A percentile compares a stretch with the other conserved stretches of the same genome.
Evolutionary conservation across 2,888 invertebrate species (phyloP).

Genomic region (Sussaba pulchella): DNA sequence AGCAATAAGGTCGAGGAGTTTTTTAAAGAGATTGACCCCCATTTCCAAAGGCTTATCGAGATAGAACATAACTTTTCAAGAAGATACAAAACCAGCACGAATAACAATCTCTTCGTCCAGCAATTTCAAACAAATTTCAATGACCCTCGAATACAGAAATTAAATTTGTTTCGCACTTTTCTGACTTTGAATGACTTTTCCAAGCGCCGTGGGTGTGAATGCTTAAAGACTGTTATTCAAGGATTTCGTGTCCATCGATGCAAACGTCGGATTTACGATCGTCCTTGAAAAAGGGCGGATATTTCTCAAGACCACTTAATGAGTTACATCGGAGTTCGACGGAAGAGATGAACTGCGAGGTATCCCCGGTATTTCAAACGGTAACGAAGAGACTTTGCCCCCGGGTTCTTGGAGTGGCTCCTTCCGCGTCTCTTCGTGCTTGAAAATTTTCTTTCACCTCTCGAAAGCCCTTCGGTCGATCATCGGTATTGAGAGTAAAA

Average conservation of each 20-base stretch:
- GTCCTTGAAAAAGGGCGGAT: constrained; percentile 3
- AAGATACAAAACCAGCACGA: neutral
- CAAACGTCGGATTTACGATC: neutral
- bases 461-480: constrained; percentile 34
- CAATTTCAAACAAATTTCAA: neutral
- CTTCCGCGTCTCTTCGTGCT: constrained; percentile 17
- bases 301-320: constrained; percentile 53
- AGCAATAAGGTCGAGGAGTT: neutral
- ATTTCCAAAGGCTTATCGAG: neutral
- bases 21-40: neutral
- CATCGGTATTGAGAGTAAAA: constrained; percentile 11
- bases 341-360: constrained; percentile 7
- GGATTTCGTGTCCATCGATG: neutral
- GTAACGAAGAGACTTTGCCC: constrained; percentile 40
- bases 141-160: neutral
- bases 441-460: constrained; percentile 19
- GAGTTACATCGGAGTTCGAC: constrained; percentile 31
- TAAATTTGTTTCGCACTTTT: neutral
- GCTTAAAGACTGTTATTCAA: neutral
- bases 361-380: neutral
- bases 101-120: neutral
- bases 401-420: constrained; percentile 36
- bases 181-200: neutral
- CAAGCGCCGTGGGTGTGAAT: neutral
- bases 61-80: neutral